Conservation (phyloP, 2,888 invertebrate species). For the Gerris lacustris region DNA sequence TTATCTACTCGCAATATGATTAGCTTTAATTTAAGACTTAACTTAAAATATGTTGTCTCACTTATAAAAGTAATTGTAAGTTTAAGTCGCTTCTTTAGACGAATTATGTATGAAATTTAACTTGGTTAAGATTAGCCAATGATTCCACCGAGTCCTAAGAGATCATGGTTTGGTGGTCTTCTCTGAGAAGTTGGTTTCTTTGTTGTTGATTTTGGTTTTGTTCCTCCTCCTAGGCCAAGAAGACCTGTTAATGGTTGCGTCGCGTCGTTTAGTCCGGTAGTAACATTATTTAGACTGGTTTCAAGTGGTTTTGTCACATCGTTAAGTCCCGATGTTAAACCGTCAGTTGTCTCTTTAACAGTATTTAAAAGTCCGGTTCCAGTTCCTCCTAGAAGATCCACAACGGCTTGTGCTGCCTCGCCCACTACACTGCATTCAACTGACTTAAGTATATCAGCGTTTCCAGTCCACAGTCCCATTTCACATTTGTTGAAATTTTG, state of each 20-base stretch:
- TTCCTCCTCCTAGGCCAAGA: neutral
- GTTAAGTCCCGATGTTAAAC: neutral
- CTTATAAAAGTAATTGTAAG: too few species aligned
- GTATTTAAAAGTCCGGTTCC: conserved; percentile 15
- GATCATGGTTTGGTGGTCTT: neutral
- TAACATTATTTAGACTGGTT: neutral
- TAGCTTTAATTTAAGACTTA: too few species aligned
- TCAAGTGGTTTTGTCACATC: neutral
- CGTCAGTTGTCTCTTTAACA: neutral
- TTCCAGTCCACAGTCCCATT: conserved; percentile 56
- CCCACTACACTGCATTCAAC: conserved; percentile 40
- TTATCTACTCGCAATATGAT: too few species aligned
- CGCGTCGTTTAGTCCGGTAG: neutral
- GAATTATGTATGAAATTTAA: too few species aligned
- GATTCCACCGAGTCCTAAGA: neutral
- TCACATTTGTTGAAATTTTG: conserved; percentile 43
- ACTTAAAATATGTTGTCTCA: too few species aligned
- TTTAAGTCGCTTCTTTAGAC: too few species aligned
- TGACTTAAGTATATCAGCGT: conserved; percentile 46
- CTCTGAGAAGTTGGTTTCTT: neutral
- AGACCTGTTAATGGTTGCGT: neutral
- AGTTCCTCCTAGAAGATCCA: conserved; percentile 20
- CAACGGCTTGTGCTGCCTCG: conserved; percentile 20
- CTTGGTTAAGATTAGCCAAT: too few species aligned
- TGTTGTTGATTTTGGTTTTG: neutral